Evolutionary conservation across 1,140 invertebrate genomes (phyloP).

Genomic region (Cyclargus thomasi): DNA sequence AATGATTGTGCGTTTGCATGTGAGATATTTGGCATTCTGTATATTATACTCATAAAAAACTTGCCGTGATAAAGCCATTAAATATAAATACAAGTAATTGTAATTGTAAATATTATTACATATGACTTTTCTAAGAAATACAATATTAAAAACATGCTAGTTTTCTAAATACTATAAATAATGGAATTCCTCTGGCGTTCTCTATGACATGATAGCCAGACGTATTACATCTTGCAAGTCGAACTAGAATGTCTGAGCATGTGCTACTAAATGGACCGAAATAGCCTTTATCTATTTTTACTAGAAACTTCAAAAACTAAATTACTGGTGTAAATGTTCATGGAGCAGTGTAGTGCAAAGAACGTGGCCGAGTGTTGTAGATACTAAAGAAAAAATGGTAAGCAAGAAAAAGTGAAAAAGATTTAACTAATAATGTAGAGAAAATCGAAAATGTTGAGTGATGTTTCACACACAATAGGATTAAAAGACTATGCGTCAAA

Average conservation of each 20-base stretch:
- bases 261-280: background rate
- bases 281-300: background rate
- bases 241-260: background rate
- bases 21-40: background rate
- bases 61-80: background rate
- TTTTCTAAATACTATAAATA: background rate
- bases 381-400: background rate
- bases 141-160: background rate
- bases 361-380: background rate
- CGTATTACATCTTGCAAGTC: background rate
- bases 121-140: no score
- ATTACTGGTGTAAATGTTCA: background rate
- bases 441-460: background rate
- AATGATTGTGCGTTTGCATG: slow-evolving; percentile 1
- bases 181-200: background rate
- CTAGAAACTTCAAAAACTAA: background rate
- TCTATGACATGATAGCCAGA: background rate
- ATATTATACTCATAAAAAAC: background rate
- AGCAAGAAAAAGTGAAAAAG: background rate
- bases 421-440: background rate
- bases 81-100: background rate
- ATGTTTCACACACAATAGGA: background rate
- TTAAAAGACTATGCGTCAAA: background rate
- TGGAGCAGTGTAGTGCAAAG: background rate
- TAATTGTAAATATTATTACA: background rate